phyloP scores from a whole-genome alignment of 2,888 invertebrate species.

The Mantis religiosa region DNA sequence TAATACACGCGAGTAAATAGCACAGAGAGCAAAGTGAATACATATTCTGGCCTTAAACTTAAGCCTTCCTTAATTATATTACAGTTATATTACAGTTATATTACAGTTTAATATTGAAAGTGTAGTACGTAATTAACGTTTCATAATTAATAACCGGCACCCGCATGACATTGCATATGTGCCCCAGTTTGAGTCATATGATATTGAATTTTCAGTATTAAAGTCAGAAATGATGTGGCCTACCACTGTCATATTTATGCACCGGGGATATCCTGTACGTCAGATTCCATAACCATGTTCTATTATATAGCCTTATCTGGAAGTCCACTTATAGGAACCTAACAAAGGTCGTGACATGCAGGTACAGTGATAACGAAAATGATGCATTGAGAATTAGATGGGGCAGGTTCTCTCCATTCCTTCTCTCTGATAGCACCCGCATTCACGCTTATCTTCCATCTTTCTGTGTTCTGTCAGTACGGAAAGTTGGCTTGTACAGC shows the following conservation, averaged over 20 bases:
- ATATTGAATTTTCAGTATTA: too few species aligned
- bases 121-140: too few species aligned
- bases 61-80: too few species aligned
- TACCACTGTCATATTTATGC: background rate
- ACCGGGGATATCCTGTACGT: background rate
- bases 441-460: background rate
- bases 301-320: background rate
- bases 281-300: background rate
- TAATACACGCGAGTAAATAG: too few species aligned
- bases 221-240: too few species aligned
- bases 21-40: too few species aligned
- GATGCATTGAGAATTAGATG: background rate
- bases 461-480: background rate
- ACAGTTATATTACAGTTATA: too few species aligned
- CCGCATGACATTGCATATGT: too few species aligned
- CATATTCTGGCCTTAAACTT: too few species aligned
- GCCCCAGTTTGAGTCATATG: too few species aligned
- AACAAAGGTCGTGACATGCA: background rate
- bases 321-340: background rate
- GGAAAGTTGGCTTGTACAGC: background rate
- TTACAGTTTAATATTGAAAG: too few species aligned
- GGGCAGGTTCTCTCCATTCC: background rate
- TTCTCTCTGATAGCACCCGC: background rate
- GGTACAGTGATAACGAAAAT: background rate
- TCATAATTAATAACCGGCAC: too few species aligned